Evolutionary conservation across 2,888 invertebrate genomes (phyloP), one percentile per base, ranked within the genome.

Genomic region (Trichacis sp.): DNA sequence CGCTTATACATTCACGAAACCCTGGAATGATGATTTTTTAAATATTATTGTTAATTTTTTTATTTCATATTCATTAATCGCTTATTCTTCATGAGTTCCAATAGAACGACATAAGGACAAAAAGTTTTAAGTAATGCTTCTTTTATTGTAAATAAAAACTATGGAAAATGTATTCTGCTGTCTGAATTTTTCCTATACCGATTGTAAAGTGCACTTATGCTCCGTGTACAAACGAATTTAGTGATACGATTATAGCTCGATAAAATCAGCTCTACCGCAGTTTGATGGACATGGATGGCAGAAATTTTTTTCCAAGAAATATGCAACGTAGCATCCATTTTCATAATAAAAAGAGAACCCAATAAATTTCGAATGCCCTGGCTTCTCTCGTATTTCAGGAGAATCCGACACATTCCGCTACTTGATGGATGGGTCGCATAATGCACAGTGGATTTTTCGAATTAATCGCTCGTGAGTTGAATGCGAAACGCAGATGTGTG

Each of bases 391-490:
- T n/a, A 19, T 19, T 43, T 46, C 29, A 29, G 24, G 1, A n/a
- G 11, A 17, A 43, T 19, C 14, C 11, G 46, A 24, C 46, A n/a
- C 8, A 24, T 46, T 46, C 9, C 24, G 24, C 5, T 9, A 8
- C 24, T 5, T n/a, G n/a, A 46, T 14, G 11, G 46, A 45, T n/a
- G 20, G 12, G n/a, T 46, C 14, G 46, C 20, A 19, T 29, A 24
- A 46, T 46, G 24, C 24, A 46, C 24, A n/a, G 46, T 8, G 14
- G 46, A 24, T 24, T 24, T 24, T 46, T 46, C n/a, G 46, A 46
- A 29, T 46, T 11, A n/a, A 29, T 18, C 24, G 24, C 14, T 12
- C 20, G 45, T 24, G 24, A 24, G 24, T 24, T n/a, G n/a, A n/a
- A n/a, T n/a, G n/a, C 2, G 20, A 45, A 19, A 18, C 20, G 19